These are phyloP conservation scores for Hestina assimilis DNA, from an alignment of 1,140 invertebrate genomes.

Conservation along the genomic window DNA sequence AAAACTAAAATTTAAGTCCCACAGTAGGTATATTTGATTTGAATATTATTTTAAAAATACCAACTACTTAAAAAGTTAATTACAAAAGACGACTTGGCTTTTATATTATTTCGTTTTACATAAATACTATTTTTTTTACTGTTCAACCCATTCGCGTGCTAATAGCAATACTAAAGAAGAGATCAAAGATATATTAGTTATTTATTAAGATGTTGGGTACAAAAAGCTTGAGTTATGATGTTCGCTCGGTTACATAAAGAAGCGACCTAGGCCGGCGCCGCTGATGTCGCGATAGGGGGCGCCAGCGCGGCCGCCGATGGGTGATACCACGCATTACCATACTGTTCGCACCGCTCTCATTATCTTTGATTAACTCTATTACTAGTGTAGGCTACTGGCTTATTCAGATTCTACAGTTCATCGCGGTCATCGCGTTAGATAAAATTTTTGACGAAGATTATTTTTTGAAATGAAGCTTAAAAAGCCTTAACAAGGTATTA, in stretches of 20 bases:
- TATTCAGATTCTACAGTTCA: constrained; percentile 4
- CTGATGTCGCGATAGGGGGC: constrained; percentile 64
- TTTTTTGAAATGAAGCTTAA: no score
- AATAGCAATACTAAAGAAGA: not conserved
- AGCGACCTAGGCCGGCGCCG: constrained; percentile 44
- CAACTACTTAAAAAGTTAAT: no score
- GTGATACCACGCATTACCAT: constrained; percentile 70
- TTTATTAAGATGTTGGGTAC: not conserved
- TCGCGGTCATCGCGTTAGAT: not conserved
- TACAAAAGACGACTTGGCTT: no score
- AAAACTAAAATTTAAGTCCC: no score
- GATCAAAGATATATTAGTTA: not conserved
- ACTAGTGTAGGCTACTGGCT: constrained; percentile 41
- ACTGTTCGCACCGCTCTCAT: constrained; percentile 52
- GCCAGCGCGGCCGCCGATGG: constrained; percentile 49
- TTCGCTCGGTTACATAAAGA: constrained; percentile 19
- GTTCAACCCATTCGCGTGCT: not conserved
- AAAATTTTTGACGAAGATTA: not conserved
- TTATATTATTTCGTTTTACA: no score
- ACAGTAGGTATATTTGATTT: no score
- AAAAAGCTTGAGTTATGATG: not conserved
- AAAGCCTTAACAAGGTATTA: no score
- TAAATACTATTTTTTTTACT: not conserved
- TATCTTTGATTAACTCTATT: constrained; percentile 57
- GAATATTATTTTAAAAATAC: no score